phyloP scores from a whole-genome alignment of 2,888 invertebrate species.

The Epirrita christyi region DNA sequence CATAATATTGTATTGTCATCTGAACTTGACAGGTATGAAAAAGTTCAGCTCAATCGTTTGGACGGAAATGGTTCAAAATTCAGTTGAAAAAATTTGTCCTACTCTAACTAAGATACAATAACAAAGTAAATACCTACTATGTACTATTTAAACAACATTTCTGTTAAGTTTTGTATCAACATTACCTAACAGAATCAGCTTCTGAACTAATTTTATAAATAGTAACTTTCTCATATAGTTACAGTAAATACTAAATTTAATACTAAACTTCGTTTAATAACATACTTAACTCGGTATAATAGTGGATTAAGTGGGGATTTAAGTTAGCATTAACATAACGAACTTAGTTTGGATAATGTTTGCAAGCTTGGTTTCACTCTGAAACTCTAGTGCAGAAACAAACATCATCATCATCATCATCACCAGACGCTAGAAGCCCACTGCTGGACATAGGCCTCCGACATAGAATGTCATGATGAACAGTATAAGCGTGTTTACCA shows the following conservation, averaged over 20 bases:
- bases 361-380: constrained; percentile 25
- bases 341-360: constrained; percentile 33
- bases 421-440: background rate
- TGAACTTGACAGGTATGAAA: too few relatives aligned
- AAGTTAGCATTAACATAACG: constrained; percentile 31
- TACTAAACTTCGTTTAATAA: constrained; percentile 40
- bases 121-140: too few relatives aligned
- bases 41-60: too few relatives aligned
- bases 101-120: too few relatives aligned
- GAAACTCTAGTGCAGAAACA: constrained; percentile 15
- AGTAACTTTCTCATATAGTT: constrained; percentile 15
- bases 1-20: too few relatives aligned
- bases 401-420: background rate
- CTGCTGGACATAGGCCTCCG: background rate
- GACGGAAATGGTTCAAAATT: too few relatives aligned
- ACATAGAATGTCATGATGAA: background rate
- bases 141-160: too few relatives aligned
- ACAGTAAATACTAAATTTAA: constrained; percentile 37
- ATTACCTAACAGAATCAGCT: background rate
- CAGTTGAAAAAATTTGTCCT: too few relatives aligned
- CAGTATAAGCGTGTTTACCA: too few relatives aligned
- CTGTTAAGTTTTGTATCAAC: too few relatives aligned
- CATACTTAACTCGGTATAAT: constrained; percentile 38
- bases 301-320: constrained; percentile 41
- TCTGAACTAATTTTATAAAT: constrained; percentile 1